phyloP scores from a whole-genome alignment of 1,140 invertebrate genomes.

The Chrysoperla carnea region DNA sequence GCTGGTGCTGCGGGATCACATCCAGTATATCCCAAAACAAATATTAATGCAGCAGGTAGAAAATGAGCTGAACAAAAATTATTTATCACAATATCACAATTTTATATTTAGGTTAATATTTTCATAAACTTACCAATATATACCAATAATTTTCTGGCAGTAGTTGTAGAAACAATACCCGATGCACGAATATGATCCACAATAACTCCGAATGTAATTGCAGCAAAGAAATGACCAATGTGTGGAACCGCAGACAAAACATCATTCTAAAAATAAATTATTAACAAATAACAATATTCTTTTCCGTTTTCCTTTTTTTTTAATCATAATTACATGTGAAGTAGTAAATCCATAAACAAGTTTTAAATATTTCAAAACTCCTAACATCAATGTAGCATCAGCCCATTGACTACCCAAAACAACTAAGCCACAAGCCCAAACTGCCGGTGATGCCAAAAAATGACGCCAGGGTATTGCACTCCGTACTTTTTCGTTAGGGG shows the following conservation, averaged over 20 bases:
- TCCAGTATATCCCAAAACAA: conserved; percentile 36
- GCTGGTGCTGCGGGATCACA: conserved; percentile 38
- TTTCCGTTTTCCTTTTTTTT: not conserved
- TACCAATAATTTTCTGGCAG: conserved; percentile 35
- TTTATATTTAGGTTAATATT: not conserved
- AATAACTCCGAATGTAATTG: conserved; percentile 32
- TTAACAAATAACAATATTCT: not conserved
- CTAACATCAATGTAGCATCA: conserved; percentile 34
- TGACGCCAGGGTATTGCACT: conserved; percentile 32
- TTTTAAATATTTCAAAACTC: conserved; percentile 38
- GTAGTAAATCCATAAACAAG: conserved; percentile 38
- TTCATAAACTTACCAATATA: conserved; percentile 29
- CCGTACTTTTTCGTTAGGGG: conserved; percentile 3
- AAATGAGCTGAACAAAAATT: conserved; percentile 28
- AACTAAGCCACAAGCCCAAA: conserved; percentile 37
- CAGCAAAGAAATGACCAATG: conserved; percentile 36
- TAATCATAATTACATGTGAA: conserved; percentile 25
- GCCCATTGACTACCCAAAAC: conserved; percentile 41
- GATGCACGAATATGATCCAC: conserved; percentile 34
- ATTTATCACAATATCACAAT: not conserved
- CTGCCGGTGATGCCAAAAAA: conserved; percentile 32
- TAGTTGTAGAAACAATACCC: conserved; percentile 35
- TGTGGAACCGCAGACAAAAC: conserved; percentile 34
- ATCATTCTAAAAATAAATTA: conserved; percentile 25
- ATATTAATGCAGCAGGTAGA: conserved; percentile 35